phyloP scores from a whole-genome alignment of 37 sponge, comb jelly and placozoan species.

The Beroe ovata region DNA sequence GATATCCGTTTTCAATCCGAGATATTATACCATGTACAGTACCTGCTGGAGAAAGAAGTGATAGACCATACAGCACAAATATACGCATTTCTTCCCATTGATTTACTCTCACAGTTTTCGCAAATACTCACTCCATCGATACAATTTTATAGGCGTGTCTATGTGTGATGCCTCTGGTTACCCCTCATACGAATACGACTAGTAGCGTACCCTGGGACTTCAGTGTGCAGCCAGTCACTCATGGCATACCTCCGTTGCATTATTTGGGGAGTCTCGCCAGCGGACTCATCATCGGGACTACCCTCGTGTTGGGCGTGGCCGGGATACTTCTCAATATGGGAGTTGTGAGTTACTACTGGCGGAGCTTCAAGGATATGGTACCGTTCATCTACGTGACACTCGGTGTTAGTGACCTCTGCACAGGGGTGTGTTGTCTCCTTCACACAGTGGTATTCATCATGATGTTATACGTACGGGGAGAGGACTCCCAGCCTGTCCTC shows the following conservation, averaged over 20 bases:
- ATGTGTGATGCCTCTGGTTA: too few relatives aligned
- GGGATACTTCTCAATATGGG: not conserved
- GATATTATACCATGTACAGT: too few relatives aligned
- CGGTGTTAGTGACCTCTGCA: not conserved
- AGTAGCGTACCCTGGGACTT: too few relatives aligned
- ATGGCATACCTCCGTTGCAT: not conserved
- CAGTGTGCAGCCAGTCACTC: too few relatives aligned
- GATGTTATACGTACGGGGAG: not conserved
- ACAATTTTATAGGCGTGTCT: too few relatives aligned
- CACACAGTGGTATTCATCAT: slow-evolving; percentile 20
- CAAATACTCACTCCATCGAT: too few relatives aligned
- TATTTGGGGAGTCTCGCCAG: not conserved
- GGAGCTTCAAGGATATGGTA: not conserved
- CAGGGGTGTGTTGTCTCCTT: not conserved
- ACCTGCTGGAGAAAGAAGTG: too few relatives aligned
- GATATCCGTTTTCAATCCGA: too few relatives aligned
- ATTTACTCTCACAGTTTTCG: too few relatives aligned
- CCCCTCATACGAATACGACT: too few relatives aligned
- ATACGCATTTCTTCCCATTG: too few relatives aligned
- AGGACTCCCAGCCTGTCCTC: not conserved
- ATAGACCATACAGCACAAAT: too few relatives aligned
- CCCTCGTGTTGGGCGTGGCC: not conserved
- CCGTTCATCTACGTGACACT: slow-evolving; percentile 26
- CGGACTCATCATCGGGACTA: not conserved
- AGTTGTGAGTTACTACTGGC: slow-evolving; percentile 21